Base-by-base conservation (phyloP, 1,140 invertebrate species). In the Drosophila willistoni region DNA sequence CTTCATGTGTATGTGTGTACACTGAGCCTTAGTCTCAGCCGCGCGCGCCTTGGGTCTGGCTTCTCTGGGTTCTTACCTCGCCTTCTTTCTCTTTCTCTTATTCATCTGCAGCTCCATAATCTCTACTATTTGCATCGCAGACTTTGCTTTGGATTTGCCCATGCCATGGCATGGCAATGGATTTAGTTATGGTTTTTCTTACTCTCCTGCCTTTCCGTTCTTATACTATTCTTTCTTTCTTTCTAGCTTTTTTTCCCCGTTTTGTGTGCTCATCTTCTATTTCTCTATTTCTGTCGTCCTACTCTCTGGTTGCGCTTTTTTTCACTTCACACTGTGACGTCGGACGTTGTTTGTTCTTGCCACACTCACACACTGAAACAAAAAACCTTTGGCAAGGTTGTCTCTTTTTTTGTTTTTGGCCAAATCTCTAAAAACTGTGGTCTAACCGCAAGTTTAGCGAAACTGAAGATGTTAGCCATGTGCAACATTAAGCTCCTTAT, bases 161-260 rank as follows among this genome's bases (percentile, higher is more conserved):
- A 59, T 82, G 65, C 80, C 71, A 51, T 22, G 44, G 17, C 7
- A 80, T 87, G 84, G 77, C 84, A 78, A 87, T 87, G 84, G 84
- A 89, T 89, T 89, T 89, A 89, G 84, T 89, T 89, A 89, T 89
- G 84, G 80, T 89, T 89, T 89, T 80, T 89, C 84, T 89, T 87
- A 79, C 80, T 72, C 77, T 77, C 54, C 66, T 34, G 63, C 65
- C 64, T 71, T 78, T 78, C 54, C 68, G 55, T 64, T 61, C 44
- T 51, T 51, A 51, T 51, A 22, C 44, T 51, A 22, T 19, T 51
- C 19, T 51, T 51, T 22, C 3, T 55, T 7, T 7, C 5, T 33
- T 7, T 42, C 14, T 44, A 0, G 29, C 29, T 54, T 10, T 17
- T 54, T 54, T 39, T 44, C 59, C 59, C 34, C 5, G 59, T 17